A percentile compares a stretch with the other conserved stretches of the same genome.
Conservation (phyloP, 2,113 vertebrate genomes). For the Rhineura floridana region DNA sequence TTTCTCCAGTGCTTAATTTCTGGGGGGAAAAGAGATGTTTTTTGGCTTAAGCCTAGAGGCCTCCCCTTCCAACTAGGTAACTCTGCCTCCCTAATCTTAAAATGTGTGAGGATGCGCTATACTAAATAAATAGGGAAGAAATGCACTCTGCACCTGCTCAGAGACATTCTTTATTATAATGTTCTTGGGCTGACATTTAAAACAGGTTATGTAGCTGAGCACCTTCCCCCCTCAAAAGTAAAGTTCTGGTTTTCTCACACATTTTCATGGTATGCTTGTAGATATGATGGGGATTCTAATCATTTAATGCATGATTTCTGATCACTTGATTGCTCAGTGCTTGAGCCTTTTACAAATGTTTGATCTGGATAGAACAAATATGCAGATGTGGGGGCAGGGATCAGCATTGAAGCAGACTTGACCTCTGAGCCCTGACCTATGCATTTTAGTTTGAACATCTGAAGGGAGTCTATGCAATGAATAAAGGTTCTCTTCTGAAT, state of each 20-base stretch:
- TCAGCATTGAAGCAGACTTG: too few species aligned
- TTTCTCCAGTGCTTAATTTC: not conserved
- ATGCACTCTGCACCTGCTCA: too few species aligned
- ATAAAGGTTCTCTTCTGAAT: not conserved
- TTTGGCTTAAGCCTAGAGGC: not conserved
- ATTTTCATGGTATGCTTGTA: not conserved
- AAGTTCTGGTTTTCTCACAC: not conserved
- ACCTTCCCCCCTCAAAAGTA: too few species aligned
- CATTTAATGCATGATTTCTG: not conserved
- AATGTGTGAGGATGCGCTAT: not conserved
- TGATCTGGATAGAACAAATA: not conserved
- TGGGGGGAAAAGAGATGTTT: not conserved
- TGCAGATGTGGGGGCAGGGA: not conserved
- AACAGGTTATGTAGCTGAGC: not conserved
- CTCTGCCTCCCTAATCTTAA: not conserved
- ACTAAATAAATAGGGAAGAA: not conserved
- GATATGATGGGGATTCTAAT: not conserved
- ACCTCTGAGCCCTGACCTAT: not conserved
- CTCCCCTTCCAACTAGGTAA: not conserved
- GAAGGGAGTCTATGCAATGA: not conserved
- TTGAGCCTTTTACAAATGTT: not conserved
- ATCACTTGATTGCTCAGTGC: not conserved
- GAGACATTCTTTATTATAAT: not conserved
- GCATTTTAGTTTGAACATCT: not conserved
- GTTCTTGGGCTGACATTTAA: not conserved